Evolutionary conservation across 2,888 invertebrate genomes (phyloP).

Genomic region (Hypolimnas misippus): DNA sequence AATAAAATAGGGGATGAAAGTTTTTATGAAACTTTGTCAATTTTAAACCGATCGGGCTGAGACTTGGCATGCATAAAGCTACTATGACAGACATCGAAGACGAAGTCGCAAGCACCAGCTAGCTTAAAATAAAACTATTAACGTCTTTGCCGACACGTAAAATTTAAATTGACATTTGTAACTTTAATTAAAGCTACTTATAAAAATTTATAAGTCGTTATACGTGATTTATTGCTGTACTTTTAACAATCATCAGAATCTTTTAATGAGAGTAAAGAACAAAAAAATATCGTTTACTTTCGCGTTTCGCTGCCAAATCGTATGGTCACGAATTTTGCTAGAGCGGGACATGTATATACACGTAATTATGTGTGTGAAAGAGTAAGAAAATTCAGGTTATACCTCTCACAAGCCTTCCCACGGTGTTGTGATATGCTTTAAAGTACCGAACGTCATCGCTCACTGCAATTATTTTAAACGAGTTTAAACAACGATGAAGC

Average conservation of each 20-base stretch:
- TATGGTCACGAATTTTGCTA: slow-evolving; percentile 70
- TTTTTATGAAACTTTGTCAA: no score
- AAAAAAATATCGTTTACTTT: slow-evolving; percentile 44
- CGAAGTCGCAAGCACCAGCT: no score
- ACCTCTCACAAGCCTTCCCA: slow-evolving; percentile 39
- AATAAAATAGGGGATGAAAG: no score
- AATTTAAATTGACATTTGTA: not conserved
- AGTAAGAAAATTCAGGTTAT: slow-evolving; percentile 33
- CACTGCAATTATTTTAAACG: slow-evolving; percentile 22
- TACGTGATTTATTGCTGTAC: slow-evolving; percentile 15
- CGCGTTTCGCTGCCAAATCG: slow-evolving; percentile 58
- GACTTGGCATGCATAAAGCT: no score
- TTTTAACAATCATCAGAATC: slow-evolving; percentile 28
- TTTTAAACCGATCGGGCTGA: no score
- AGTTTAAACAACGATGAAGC: slow-evolving; percentile 28
- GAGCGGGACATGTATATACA: slow-evolving; percentile 47
- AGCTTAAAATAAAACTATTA: no score
- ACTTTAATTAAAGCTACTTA: not conserved
- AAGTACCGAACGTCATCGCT: slow-evolving; percentile 34
- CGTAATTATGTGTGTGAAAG: slow-evolving; percentile 14
- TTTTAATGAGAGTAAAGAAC: slow-evolving; percentile 34
- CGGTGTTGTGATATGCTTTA: slow-evolving; percentile 44
- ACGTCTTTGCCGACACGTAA: not conserved
- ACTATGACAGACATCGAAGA: no score
- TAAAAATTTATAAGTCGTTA: not conserved